These are phyloP conservation scores for Myocastor coypus DNA, from an alignment of 2,113 vertebrate species.

Conservation along the genomic window DNA sequence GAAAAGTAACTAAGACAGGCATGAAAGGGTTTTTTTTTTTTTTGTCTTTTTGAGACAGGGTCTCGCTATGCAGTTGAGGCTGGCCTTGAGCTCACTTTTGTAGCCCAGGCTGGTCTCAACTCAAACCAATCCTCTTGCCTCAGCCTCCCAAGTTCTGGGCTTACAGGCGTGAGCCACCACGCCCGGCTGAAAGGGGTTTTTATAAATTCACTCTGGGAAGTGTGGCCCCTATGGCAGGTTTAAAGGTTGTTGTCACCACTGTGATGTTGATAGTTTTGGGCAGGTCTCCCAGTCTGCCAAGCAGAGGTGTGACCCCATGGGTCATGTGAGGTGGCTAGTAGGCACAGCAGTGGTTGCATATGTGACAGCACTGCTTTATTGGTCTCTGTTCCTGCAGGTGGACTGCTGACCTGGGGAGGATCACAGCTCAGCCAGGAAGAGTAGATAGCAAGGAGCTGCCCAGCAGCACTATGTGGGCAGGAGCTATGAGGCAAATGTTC, in stretches of 20 bases:
- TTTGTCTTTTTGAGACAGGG: too few relatives aligned
- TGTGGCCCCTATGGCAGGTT: background rate
- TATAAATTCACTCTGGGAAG: background rate
- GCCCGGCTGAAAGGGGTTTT: background rate
- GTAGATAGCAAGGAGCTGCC: background rate
- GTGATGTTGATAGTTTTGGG: background rate
- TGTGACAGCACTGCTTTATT: constrained; percentile 30
- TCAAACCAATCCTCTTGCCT: too few relatives aligned
- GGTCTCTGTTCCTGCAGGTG: background rate
- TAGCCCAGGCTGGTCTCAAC: too few relatives aligned
- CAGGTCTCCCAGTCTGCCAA: background rate
- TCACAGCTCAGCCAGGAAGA: background rate
- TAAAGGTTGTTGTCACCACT: background rate
- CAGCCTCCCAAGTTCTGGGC: too few relatives aligned
- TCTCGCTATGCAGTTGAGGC: too few relatives aligned
- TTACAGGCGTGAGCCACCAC: too few relatives aligned
- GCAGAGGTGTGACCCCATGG: background rate
- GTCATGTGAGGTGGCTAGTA: constrained; percentile 20
- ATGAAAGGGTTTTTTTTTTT: too few relatives aligned
- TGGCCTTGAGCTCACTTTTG: too few relatives aligned
- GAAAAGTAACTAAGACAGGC: too few relatives aligned
- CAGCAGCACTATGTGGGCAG: background rate
- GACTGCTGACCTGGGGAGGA: background rate
- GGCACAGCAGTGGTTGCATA: background rate
- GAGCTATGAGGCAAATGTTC: background rate